These are phyloP conservation scores for Diacarnus erythraeanus DNA, from an alignment of 37 sponge, comb jelly and placozoan species.

Conservation along the genomic window DNA sequence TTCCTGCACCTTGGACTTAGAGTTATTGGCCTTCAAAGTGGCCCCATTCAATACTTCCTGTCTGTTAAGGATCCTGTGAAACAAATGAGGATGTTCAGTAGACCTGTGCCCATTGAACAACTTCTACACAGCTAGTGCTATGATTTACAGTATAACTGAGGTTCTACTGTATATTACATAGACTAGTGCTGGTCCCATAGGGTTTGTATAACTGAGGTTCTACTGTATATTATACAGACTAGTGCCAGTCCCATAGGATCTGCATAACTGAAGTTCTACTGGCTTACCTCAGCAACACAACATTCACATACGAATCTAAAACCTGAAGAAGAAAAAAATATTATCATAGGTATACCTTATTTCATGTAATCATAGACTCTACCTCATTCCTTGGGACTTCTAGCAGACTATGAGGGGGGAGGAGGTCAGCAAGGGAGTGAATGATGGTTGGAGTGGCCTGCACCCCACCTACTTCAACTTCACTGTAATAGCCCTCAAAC, in stretches of 20 bases:
- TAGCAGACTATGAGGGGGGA: conserved; percentile 52
- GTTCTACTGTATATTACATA: too few species aligned
- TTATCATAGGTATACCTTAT: neutral
- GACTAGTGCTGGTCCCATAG: too few species aligned
- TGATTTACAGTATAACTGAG: too few species aligned
- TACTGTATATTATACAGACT: too few species aligned
- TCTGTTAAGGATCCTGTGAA: conserved; percentile 9
- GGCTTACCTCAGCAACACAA: conserved; percentile 10
- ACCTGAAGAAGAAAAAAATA: conserved; percentile 16
- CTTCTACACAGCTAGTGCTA: neutral
- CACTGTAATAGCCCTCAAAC: conserved; percentile 56
- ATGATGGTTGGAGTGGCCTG: conserved; percentile 10
- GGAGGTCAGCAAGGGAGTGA: conserved; percentile 41
- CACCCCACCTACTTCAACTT: conserved; percentile 27
- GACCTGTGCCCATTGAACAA: too few species aligned
- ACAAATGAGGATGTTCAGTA: too few species aligned
- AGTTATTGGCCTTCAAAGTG: neutral
- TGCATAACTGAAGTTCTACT: too few species aligned
- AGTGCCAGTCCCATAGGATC: too few species aligned
- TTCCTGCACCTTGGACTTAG: conserved; percentile 6
- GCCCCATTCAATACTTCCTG: conserved; percentile 42
- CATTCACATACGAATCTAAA: conserved; percentile 22
- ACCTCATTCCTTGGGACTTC: conserved; percentile 63
- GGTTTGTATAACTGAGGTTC: too few species aligned
- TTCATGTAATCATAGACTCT: neutral